Percentiles rank a stretch among this genome's conserved stretches.
Conservation (phyloP, 2,113 vertebrate genomes). For the Atrichornis clamosus region DNA sequence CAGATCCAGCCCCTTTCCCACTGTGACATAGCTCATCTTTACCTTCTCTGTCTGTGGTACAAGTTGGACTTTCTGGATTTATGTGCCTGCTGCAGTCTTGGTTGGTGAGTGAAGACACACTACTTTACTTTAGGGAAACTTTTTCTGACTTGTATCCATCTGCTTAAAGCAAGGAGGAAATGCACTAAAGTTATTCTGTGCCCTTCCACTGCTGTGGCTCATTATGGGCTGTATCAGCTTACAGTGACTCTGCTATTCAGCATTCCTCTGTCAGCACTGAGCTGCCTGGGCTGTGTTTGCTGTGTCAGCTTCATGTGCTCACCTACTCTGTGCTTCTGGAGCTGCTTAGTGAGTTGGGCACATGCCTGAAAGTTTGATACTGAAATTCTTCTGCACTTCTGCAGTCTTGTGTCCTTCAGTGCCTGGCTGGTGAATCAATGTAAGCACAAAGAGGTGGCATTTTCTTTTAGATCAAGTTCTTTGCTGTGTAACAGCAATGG, state of each 20-base stretch:
- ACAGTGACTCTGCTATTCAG: neutral
- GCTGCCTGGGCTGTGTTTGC: neutral
- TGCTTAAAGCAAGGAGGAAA: neutral
- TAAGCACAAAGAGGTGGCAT: neutral
- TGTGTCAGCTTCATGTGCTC: neutral
- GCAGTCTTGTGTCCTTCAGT: neutral
- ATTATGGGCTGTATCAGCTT: neutral
- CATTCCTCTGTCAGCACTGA: neutral
- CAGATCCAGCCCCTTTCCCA: neutral
- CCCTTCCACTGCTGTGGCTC: accelerated
- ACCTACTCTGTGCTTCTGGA: neutral
- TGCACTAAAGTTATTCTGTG: neutral
- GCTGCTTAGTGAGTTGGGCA: neutral
- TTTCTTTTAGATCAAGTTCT: neutral
- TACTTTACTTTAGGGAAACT: neutral
- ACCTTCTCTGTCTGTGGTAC: neutral
- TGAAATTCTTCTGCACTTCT: neutral
- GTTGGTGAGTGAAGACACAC: neutral
- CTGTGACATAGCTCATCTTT: neutral
- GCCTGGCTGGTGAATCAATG: neutral
- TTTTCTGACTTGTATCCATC: neutral
- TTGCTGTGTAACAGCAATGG: neutral
- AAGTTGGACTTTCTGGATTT: neutral
- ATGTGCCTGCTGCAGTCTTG: neutral
- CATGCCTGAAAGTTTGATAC: neutral